Evolutionary conservation across 2,113 vertebrate genomes (phyloP), one percentile per base, ranked within the genome.

Genomic region (Microcebus murinus): DNA sequence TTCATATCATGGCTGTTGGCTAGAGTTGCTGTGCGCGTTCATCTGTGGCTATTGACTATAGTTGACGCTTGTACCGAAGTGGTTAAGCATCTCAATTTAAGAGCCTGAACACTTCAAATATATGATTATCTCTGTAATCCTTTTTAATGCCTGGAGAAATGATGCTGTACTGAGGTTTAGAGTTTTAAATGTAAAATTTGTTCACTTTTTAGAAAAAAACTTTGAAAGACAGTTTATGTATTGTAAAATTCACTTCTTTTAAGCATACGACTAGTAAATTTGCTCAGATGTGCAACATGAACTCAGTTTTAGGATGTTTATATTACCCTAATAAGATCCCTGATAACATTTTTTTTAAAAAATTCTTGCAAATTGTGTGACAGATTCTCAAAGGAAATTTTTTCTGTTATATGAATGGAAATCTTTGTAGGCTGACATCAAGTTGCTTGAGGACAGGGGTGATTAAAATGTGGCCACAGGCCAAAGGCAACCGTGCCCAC

Each of bases 111-210:
- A 39, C 27, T 90, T 83, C n/a, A 87, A 65, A 80, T 55, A 31
- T 10, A 0, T 67, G 36, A 81, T 6, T 65, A 12, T 39, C 39
- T 90, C 34, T 79, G 45, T 68, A 74, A 81, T 81, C 31, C 71
- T 70, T 8, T 42, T 17, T 92, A 39, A 36, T 48, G 6, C 25
- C 23, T 50, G 29, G 34, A 93, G 65, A 79, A 48, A 31, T 88
- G 70, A 34, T 57, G 21, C 77, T 39, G 20, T 23, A 13, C 55
- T 79, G 29, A 73, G 45, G 14, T 83, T 92, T 88, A 89, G 68
- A 27, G 9, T 84, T 89, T 42, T 90, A 84, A 84, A 45, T 80
- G 59, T 63, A 86, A 94, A 59, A 12, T 81, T 90, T 52, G 57
- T 70, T 91, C 42, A 48, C 14, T 61, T 50, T 90, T 90, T 59